Base-by-base conservation (phyloP, 2,797 vertebrate species). In the Pangasius krempfi region DNA sequence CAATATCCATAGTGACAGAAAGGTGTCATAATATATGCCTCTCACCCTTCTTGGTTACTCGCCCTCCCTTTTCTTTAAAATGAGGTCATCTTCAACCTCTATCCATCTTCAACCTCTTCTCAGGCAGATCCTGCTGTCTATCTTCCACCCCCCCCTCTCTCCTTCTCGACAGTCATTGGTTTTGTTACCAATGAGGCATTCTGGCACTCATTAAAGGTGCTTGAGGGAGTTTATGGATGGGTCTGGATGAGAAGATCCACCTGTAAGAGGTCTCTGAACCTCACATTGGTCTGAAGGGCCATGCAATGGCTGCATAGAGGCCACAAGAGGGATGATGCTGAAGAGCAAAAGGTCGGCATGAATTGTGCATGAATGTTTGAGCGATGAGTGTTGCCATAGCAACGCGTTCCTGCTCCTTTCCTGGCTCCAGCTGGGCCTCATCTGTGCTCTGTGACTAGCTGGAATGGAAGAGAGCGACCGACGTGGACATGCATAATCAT, bases 291-390 rank as follows among this genome's bases (percentile, higher is more conserved):
- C 76, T 30, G 25, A n/a, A 47, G 83, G 85, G 87, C 52, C 44
- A 30, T 7, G 60, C 85, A 52, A 50, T 18, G 52, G 62, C 44
- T 58, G 76, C 76, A 50, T 10, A 44, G 80, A 85, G 87, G 81
- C 86, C 86, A 85, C 72, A 4, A 82, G 81, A 85, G 85, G 81
- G 84, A 83, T 80, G 66, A 80, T 37, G 14, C 86, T 52, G 87
- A 91, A 81, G 89, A 18, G 86, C 87, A 88, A 94, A 96, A 95
- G 96, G 95, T 96, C 92, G 52, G 85, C 93, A 97, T 97, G 94
- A 97, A 97, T 97, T 96, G 93, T 96, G 92, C 95, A 97, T 96
- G 96, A 97, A 93, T 58, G 85, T 88, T 70, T 90, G 86, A 90
- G 93, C 93, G 92, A 92, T 89, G 92, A 90, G 89, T 40, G 96